Conservation (phyloP, 1,140 invertebrate genomes). For the Hesperophylax magnus region DNA sequence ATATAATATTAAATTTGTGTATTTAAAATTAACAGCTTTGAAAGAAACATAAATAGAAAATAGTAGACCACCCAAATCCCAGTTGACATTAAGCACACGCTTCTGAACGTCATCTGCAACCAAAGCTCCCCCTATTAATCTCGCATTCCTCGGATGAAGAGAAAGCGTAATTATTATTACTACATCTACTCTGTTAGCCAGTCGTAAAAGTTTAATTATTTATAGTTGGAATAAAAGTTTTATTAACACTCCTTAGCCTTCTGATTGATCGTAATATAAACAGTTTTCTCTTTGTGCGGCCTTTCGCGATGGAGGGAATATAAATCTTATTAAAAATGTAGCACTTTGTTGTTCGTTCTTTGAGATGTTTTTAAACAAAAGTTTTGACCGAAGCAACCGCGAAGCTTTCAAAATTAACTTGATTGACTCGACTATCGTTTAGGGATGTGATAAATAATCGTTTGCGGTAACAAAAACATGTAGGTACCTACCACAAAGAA, state of each 20-base stretch:
- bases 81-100: constrained; percentile 5
- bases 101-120: neutral
- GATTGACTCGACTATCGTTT: too few species aligned
- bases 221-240: constrained; percentile 10
- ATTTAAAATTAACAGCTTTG: too few species aligned
- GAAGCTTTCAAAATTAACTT: too few species aligned
- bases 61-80: constrained; percentile 10
- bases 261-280: constrained; percentile 20
- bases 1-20: too few species aligned
- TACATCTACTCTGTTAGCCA: neutral
- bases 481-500: too few species aligned
- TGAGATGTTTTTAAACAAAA: too few species aligned
- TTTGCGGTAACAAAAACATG: too few species aligned
- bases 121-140: constrained; percentile 17
- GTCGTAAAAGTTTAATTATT: constrained; percentile 16
- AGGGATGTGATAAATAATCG: too few species aligned
- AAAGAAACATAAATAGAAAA: too few species aligned
- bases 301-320: neutral
- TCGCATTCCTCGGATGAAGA: neutral
- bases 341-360: too few species aligned
- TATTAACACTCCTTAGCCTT: neutral
- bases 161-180: neutral
- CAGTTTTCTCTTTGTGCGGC: neutral
- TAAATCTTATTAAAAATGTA: too few species aligned
- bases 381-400: too few species aligned